Conservation (phyloP, 2,888 invertebrate genomes). For the Lepidochrysops patricia region DNA sequence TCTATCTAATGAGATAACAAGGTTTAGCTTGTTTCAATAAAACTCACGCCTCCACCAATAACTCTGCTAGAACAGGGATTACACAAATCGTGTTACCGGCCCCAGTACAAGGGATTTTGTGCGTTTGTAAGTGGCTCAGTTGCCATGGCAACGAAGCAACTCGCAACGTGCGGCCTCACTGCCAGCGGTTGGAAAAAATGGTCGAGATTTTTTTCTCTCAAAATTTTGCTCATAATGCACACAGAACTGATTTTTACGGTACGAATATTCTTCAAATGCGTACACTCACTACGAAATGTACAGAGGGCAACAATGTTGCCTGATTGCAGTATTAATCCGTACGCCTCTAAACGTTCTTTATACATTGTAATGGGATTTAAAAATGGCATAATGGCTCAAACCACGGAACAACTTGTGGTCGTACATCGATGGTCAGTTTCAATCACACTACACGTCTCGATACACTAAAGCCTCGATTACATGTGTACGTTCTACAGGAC, state of each 20-base stretch:
- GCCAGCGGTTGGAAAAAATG: constrained; percentile 14
- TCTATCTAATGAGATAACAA: constrained; percentile 27
- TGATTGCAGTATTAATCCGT: not conserved
- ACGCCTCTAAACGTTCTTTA: constrained; percentile 1
- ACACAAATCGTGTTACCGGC: constrained; percentile 50
- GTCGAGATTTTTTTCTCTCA: not conserved
- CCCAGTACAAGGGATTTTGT: constrained; percentile 40
- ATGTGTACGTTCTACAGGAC: not conserved
- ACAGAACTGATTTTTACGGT: not conserved
- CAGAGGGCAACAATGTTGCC: not conserved
- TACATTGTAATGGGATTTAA: not conserved
- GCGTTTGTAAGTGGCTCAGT: constrained; percentile 10
- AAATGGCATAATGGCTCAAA: not conserved
- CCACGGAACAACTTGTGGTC: not conserved
- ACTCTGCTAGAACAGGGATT: constrained; percentile 45
- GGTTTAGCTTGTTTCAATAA: constrained; percentile 17
- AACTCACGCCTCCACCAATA: constrained; percentile 47
- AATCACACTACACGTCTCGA: not conserved
- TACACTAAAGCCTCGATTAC: not conserved
- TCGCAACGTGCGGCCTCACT: constrained; percentile 20
- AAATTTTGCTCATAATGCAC: too few species aligned
- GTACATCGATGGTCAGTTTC: not conserved
- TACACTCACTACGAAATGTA: not conserved
- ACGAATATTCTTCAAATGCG: not conserved
- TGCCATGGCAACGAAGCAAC: constrained; percentile 19